Percentiles rank a stretch among this genome's conserved stretches.
phyloP scores from a whole-genome alignment of 2,797 vertebrate species.

The Sciurus carolinensis region DNA sequence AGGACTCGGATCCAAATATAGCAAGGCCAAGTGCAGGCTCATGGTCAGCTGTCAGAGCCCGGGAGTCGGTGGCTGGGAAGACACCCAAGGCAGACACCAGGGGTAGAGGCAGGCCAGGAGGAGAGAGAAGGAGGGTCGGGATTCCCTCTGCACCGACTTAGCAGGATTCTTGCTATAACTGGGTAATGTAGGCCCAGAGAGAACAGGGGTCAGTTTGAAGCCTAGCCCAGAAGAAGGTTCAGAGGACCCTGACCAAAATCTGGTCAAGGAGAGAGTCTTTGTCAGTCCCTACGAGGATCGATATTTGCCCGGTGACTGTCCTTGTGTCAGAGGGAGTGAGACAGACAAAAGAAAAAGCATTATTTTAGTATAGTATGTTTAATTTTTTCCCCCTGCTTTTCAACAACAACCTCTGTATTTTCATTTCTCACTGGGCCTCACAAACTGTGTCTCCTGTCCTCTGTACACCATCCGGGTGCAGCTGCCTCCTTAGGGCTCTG shows the following conservation, averaged over 20 bases:
- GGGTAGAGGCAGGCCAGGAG: neutral
- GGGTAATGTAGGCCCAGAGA: neutral
- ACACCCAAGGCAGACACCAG: neutral
- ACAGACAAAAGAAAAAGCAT: neutral
- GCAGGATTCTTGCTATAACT: neutral
- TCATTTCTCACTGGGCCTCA: neutral
- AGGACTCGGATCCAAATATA: neutral
- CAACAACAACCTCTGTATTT: neutral
- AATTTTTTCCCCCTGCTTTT: neutral
- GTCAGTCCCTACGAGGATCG: neutral
- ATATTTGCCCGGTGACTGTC: neutral
- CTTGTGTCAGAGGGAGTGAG: neutral
- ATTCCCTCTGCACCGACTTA: neutral
- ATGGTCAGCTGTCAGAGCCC: no score
- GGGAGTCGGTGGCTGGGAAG: neutral
- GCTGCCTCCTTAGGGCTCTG: neutral
- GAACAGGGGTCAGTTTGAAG: neutral
- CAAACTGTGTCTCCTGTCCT: neutral
- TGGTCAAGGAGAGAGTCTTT: neutral
- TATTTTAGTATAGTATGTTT: neutral
- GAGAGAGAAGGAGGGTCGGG: neutral
- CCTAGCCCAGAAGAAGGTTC: neutral
- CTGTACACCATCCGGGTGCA: no score
- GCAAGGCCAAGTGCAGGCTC: neutral
- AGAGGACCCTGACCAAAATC: neutral